phyloP scores from a whole-genome alignment of 2,797 vertebrate species.

The Acridotheres tristis region DNA sequence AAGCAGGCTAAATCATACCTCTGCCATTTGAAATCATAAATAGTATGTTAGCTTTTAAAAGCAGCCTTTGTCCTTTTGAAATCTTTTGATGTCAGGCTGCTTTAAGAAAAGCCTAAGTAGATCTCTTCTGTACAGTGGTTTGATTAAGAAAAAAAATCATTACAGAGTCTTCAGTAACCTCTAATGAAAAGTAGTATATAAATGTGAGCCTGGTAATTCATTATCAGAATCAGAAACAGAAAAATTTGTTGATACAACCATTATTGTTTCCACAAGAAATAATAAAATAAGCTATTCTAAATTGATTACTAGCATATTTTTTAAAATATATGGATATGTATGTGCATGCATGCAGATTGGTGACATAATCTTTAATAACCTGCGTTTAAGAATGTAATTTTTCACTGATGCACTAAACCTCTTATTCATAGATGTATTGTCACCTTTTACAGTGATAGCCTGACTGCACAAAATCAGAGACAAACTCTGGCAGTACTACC shows the following conservation, averaged over 20 bases:
- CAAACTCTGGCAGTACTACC: not conserved
- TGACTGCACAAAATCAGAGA: not conserved
- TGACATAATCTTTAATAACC: not conserved
- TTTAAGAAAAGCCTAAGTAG: conserved; percentile 26
- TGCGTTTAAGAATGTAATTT: not conserved
- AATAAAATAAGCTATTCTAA: not conserved
- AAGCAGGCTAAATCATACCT: conserved; percentile 37
- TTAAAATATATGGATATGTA: not conserved
- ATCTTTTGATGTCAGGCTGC: conserved; percentile 38
- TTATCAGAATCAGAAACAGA: not conserved
- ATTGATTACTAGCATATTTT: not conserved
- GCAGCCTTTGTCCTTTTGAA: conserved; percentile 27
- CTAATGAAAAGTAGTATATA: not conserved
- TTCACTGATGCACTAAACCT: not conserved
- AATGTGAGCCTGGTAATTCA: not conserved
- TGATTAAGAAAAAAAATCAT: conserved; percentile 31
- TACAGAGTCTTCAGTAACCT: not conserved
- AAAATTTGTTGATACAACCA: not conserved
- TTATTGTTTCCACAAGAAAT: not conserved
- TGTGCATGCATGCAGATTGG: not conserved
- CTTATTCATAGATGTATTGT: not conserved
- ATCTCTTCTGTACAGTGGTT: not conserved
- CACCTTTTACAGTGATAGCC: not conserved
- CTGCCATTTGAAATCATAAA: conserved; percentile 40
- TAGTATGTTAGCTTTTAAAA: conserved; percentile 32